phyloP scores from a whole-genome alignment of 2,797 vertebrate genomes.

The Phataginus tricuspis region DNA sequence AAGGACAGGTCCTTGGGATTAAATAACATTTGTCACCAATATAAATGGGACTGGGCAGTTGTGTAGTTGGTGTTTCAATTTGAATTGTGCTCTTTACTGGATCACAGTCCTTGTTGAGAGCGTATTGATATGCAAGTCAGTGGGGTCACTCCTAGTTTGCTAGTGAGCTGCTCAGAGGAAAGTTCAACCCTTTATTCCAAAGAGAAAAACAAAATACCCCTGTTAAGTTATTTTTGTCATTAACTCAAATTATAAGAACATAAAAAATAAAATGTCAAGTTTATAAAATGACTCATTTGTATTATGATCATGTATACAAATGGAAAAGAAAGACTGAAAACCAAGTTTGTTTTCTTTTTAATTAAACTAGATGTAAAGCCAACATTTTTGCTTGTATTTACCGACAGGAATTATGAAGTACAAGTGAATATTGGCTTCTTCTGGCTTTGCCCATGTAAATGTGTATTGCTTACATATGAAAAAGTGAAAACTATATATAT shows the following conservation, averaged over 20 bases:
- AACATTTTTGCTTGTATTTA: slow-evolving; percentile 44
- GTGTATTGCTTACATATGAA: slow-evolving; percentile 45
- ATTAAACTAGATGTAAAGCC: background rate
- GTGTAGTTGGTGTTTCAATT: background rate
- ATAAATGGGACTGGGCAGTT: background rate
- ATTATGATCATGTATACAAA: background rate
- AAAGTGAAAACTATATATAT: background rate
- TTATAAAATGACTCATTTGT: slow-evolving; percentile 37
- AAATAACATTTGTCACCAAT: slow-evolving; percentile 11
- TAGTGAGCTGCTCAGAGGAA: slow-evolving; percentile 49
- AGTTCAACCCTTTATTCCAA: slow-evolving; percentile 72
- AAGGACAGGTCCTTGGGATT: background rate
- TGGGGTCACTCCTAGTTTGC: background rate
- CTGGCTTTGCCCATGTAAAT: background rate
- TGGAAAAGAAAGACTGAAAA: background rate
- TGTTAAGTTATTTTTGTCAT: slow-evolving; percentile 66
- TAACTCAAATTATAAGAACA: slow-evolving; percentile 69
- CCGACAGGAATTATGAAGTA: slow-evolving; percentile 55
- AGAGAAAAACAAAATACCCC: background rate
- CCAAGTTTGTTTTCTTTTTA: background rate
- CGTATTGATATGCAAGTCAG: slow-evolving; percentile 36
- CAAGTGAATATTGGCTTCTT: slow-evolving; percentile 50
- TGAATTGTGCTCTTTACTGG: slow-evolving; percentile 36
- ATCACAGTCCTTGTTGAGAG: slow-evolving; percentile 18
- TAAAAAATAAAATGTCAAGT: background rate